A percentile compares a stretch with the other conserved stretches of the same genome.
These are phyloP conservation scores for Mergus octosetaceus DNA, from an alignment of 2,797 vertebrate species.

Conservation along the genomic window DNA sequence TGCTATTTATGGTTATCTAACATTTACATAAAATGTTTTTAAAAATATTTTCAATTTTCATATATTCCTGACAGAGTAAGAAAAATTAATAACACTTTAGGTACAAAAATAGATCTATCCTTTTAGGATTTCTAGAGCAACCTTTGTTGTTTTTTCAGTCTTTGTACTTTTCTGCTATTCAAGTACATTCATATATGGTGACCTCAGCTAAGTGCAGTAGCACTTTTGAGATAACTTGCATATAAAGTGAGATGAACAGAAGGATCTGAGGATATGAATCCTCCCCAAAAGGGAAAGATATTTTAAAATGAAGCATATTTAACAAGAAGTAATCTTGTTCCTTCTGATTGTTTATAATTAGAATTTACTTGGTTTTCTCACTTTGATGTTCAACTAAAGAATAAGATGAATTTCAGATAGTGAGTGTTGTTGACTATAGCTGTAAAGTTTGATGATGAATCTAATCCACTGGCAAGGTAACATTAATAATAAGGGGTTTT, in stretches of 20 bases:
- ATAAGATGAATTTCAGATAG: neutral
- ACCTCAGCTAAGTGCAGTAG: neutral
- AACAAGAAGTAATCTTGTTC: neutral
- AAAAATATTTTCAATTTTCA: neutral
- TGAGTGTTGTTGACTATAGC: neutral
- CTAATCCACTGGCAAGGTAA: neutral
- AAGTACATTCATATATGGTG: neutral
- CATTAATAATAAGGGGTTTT: neutral
- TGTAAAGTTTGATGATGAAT: neutral
- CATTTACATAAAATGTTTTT: neutral
- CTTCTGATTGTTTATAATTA: constrained; percentile 1
- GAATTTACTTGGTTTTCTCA: constrained; percentile 1
- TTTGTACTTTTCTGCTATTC: neutral
- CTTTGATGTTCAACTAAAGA: constrained; percentile 3
- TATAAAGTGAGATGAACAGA: constrained; percentile 9
- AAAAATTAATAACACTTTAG: neutral
- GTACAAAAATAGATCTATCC: neutral
- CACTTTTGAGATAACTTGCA: neutral
- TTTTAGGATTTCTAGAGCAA: neutral
- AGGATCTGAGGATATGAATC: neutral
- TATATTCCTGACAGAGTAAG: neutral
- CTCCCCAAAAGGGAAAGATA: neutral
- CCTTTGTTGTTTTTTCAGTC: neutral
- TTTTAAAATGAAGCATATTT: constrained; percentile 24
- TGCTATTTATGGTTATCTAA: neutral